Evolutionary conservation across 1,140 invertebrate species (phyloP), one percentile per base, ranked within the genome.

Genomic region (Fragariocoptes setiger): DNA sequence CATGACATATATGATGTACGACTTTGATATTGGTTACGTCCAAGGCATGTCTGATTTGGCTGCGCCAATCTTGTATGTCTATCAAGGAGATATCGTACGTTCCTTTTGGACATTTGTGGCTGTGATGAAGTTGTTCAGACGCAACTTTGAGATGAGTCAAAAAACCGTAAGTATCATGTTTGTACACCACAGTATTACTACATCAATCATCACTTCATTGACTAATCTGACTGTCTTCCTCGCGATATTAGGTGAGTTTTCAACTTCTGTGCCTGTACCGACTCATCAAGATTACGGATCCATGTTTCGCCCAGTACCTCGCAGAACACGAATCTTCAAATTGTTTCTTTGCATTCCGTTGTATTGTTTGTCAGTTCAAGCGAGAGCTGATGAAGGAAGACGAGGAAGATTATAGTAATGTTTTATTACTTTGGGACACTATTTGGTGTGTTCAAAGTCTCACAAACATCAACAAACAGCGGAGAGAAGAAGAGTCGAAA

Each of bases 1-100:
- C 2, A 88, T 95, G 78, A 95, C 88, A 0, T 97, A 95, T 56
- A 74, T 85, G n/a, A 94, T 97, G 86, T 94, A 92, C 55, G 92
- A 97, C 61, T 97, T 97, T 61, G 88, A 97, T 62, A 47, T 40
- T 35, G 64, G 65, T n/a, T 67, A 67, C 54, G 65, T 67, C 3
- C 65, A 68, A 50, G 65, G 90, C 15, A 99, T 99, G 90, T 88
- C 79, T 52, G 90, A 99, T 61, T 63, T 97, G 37, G 59, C 95
- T 21, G 77, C 83, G 15, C 88, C 88, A 1, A 73, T 99, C 48
- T 61, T 95, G 21, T 71, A 76, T 53, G 65, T 94, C 13, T 69
- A 88, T 64, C 67, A 77, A 43, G 74, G 80, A 56, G 86, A 95
- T 63, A 56, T 45, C n/a, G 71, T 80, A 3, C 82, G 95, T 57